Evolutionary conservation across 2,888 invertebrate genomes (phyloP).

Genomic region (Ligdia adustata): DNA sequence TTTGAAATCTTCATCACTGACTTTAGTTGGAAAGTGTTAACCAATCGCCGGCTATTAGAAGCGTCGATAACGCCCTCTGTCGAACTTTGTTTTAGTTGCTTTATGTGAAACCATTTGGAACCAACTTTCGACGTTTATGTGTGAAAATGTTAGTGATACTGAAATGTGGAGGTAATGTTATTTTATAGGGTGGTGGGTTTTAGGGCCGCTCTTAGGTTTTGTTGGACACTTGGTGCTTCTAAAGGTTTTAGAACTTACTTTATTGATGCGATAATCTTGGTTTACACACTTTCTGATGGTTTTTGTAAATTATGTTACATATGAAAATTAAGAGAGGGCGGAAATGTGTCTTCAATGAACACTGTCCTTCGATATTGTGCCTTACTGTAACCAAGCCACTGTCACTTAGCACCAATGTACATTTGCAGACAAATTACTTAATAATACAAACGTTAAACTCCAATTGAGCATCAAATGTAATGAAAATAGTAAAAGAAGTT

Average conservation of each 20-base stretch:
- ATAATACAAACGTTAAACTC: no score
- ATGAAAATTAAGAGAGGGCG: no score
- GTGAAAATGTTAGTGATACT: constrained; percentile 33
- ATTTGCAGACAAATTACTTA: no score
- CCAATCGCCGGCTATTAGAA: constrained; percentile 63
- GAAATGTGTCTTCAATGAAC: no score
- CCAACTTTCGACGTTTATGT: constrained; percentile 38
- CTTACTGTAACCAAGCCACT: no score
- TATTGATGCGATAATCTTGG: no score
- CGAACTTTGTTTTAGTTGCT: constrained; percentile 49
- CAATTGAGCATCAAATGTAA: no score
- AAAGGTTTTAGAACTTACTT: neutral
- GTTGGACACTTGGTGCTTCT: constrained; percentile 8
- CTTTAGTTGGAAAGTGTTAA: constrained; percentile 64
- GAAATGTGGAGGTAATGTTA: constrained; percentile 19
- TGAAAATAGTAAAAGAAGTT: no score
- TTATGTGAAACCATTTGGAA: constrained; percentile 44
- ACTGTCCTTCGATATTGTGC: no score
- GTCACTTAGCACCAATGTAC: no score
- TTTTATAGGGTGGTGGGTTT: constrained; percentile 16
- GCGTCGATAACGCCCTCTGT: constrained; percentile 58
- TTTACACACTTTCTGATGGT: no score
- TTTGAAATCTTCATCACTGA: constrained; percentile 62
- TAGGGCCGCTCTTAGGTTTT: constrained; percentile 2
- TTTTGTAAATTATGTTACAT: no score